Percentiles rank a stretch among this genome's conserved stretches.
Evolutionary conservation across 2,797 vertebrate genomes (phyloP).

Genomic region (Prionace glauca): DNA sequence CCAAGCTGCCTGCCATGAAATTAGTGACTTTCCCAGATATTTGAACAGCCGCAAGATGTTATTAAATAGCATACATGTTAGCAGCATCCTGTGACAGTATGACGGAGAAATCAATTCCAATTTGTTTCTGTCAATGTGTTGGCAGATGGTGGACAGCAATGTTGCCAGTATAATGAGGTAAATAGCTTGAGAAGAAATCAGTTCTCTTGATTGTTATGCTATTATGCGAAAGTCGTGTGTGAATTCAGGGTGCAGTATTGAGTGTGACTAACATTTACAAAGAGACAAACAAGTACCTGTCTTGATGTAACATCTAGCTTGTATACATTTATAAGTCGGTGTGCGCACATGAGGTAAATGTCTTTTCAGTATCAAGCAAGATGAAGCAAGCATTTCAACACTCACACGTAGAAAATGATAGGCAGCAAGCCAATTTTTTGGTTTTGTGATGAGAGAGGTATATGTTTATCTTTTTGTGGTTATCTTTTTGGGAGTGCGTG

Average conservation of each 20-base stretch:
- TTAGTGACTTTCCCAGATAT: slow-evolving; percentile 8
- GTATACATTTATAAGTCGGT: not conserved
- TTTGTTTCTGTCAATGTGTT: slow-evolving; percentile 34
- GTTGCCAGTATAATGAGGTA: slow-evolving; percentile 34
- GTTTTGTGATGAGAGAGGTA: not conserved
- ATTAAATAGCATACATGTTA: slow-evolving; percentile 18
- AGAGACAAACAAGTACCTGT: not conserved
- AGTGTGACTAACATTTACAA: not conserved
- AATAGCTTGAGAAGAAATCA: slow-evolving; percentile 17
- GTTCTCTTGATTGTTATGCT: not conserved
- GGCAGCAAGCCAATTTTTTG: not conserved
- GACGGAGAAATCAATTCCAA: slow-evolving; percentile 37
- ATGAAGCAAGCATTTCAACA: not conserved
- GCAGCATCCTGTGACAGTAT: slow-evolving; percentile 10
- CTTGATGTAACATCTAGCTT: not conserved
- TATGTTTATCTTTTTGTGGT: no score
- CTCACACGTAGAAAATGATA: not conserved
- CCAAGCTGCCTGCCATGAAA: not conserved
- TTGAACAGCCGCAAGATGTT: slow-evolving; percentile 16
- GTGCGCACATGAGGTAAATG: not conserved
- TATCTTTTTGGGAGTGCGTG: no score
- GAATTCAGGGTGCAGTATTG: not conserved
- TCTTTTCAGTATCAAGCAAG: not conserved
- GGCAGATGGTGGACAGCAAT: slow-evolving; percentile 37
- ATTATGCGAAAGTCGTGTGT: not conserved